Percentiles rank a stretch among this genome's conserved stretches.
phyloP scores from a whole-genome alignment of 2,113 vertebrate genomes.

The Psittacula cyanocephala region DNA sequence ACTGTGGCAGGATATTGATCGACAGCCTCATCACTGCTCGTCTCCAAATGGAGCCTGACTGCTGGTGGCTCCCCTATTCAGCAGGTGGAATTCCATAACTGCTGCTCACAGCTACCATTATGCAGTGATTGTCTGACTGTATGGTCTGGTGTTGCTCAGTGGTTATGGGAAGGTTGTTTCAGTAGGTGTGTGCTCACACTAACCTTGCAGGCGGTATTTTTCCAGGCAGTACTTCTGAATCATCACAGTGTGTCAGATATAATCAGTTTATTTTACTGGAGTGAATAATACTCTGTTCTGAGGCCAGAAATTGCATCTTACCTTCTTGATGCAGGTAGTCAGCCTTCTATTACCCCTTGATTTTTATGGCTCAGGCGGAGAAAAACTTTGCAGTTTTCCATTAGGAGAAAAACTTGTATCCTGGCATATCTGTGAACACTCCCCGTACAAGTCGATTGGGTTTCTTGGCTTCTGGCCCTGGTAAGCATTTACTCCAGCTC shows the following conservation, averaged over 20 bases:
- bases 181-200: slow-evolving; percentile 27
- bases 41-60: neutral
- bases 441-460: neutral
- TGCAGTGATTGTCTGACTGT: neutral
- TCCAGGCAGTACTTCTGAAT: slow-evolving; percentile 3
- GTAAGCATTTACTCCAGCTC: neutral
- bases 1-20: neutral
- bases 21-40: neutral
- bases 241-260: neutral
- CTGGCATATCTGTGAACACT: neutral
- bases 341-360: neutral
- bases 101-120: neutral
- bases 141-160: neutral
- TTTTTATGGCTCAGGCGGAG: neutral
- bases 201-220: slow-evolving; percentile 11
- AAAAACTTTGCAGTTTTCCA: neutral
- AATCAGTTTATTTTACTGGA: slow-evolving; percentile 4
- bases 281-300: neutral
- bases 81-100: slow-evolving; percentile 6
- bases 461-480: slow-evolving; percentile 7
- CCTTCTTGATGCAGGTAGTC: neutral
- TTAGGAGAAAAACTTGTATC: neutral
- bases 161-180: slow-evolving; percentile 1
- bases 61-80: neutral
- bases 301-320: neutral